Conservation (phyloP, 2,113 vertebrate species). For the Onychostruthus taczanowskii region DNA sequence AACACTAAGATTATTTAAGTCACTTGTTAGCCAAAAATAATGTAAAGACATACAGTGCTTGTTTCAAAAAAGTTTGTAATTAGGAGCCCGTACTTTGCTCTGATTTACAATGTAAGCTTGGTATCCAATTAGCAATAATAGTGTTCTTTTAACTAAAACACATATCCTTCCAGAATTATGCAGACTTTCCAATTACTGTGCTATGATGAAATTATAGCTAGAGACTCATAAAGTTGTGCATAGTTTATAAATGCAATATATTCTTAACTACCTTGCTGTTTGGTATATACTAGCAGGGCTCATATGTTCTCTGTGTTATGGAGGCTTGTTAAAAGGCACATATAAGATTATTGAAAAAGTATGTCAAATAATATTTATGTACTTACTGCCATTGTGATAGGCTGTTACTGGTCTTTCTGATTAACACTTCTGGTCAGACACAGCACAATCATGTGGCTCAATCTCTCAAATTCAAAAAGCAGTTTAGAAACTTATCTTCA, state of each 20-base stretch:
- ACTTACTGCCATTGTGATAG: slow-evolving; percentile 41
- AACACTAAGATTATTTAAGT: slow-evolving; percentile 71
- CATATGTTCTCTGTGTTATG: slow-evolving; percentile 57
- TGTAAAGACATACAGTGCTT: slow-evolving; percentile 75
- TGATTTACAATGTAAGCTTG: slow-evolving; percentile 74
- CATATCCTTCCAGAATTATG: slow-evolving; percentile 77
- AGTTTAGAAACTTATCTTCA: background rate
- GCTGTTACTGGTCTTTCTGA: slow-evolving; percentile 23
- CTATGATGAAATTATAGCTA: slow-evolving; percentile 76
- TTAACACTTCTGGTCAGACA: slow-evolving; percentile 15
- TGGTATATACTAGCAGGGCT: slow-evolving; percentile 52
- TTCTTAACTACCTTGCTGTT: slow-evolving; percentile 63
- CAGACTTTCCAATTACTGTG: slow-evolving; percentile 79
- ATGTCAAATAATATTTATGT: slow-evolving; percentile 58
- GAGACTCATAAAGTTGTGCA: slow-evolving; percentile 74
- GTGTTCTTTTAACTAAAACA: slow-evolving; percentile 73
- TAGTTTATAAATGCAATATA: slow-evolving; percentile 73
- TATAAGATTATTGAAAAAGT: slow-evolving; percentile 66
- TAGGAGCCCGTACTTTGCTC: slow-evolving; percentile 66
- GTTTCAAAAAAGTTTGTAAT: slow-evolving; percentile 73
- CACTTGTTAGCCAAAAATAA: slow-evolving; percentile 76
- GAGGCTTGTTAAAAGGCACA: slow-evolving; percentile 62
- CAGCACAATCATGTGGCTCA: background rate
- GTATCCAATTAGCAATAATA: slow-evolving; percentile 80
- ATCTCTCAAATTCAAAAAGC: background rate